Evolutionary conservation across 2,113 vertebrate species (phyloP), one percentile per base, ranked within the genome.

Genomic region (Bufo gargarizans): DNA sequence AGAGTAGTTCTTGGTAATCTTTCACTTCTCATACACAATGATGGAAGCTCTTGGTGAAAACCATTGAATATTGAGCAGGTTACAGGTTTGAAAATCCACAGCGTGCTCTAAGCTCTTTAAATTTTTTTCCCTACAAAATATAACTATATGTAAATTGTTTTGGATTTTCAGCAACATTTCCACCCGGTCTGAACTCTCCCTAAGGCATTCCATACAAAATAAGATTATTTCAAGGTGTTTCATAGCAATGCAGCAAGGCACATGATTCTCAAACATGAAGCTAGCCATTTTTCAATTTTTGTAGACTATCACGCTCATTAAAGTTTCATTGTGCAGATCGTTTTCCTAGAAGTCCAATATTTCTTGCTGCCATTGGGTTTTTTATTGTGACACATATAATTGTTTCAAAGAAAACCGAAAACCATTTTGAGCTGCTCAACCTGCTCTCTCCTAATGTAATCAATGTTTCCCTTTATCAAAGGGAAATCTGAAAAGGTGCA

Each of bases 381-480:
- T 12, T 82, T 65, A 82, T 47, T 63, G 58, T 82, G 59, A 47
- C 17, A 63, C 58, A 61, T 43, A 20, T 82, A 63, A 82, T 82
- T 65, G 59, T 65, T 82, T 47, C 59, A 65, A n/a, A 82, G 43
- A 65, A 81, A 82, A 49, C 17, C 9, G 47, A 82, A 82, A 65
- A 82, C 63, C 59, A 82, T 49, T 63, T 45, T 47, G 43, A 82
- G n/a, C 33, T 10, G 33, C 59, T 63, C 43, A 82, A 82, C 43
- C 43, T 49, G 19, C 43, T 82, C 45, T 45, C 20, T 61, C 19
- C 43, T 47, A 63, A 84, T 71, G 61, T 69, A 69, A 84, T 55
- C 63, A 71, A 84, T 69, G n/a, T 84, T 83, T 69, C 14, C 11
- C 43, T 80, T 80, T 80, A 45, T 81, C 33, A 81, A 81, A 81